phyloP scores from a whole-genome alignment of 2,113 vertebrate genomes.

The Anguilla japonica region DNA sequence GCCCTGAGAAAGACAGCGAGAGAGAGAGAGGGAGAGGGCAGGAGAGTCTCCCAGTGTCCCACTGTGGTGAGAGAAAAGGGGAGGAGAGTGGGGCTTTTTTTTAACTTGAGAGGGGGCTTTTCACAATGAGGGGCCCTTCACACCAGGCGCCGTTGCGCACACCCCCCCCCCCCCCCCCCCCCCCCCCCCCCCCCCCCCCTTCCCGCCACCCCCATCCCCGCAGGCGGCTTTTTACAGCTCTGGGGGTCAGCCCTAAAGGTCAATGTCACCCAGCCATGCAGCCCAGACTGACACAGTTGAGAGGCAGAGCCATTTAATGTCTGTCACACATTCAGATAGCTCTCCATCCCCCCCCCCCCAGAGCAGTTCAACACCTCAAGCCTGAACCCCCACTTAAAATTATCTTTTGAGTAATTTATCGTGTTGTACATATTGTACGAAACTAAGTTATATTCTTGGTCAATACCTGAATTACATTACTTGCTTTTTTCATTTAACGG shows the following conservation, averaged over 20 bases:
- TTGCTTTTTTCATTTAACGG: not conserved
- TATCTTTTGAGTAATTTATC: no score
- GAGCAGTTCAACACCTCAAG: not conserved
- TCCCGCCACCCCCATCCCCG: not conserved
- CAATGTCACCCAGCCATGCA: slow-evolving; percentile 14
- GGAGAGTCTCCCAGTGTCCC: not conserved
- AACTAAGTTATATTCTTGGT: not conserved
- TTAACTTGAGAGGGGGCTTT: slow-evolving; percentile 9
- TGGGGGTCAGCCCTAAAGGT: slow-evolving; percentile 15
- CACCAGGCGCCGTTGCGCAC: not conserved
- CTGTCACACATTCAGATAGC: not conserved
- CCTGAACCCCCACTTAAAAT: not conserved
- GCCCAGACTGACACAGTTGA: not conserved
- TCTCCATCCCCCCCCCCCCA: not conserved
- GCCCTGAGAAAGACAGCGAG: slow-evolving; percentile 18
- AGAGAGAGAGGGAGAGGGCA: not conserved
- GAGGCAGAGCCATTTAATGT: not conserved
- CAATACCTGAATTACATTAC: not conserved
- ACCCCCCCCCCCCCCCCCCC: not conserved
- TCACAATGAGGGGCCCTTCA: not conserved
- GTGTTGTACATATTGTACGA: not conserved
- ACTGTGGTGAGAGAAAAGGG: slow-evolving; percentile 13
- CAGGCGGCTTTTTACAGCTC: slow-evolving; percentile 28
- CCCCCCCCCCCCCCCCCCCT: not conserved
- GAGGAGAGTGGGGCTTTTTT: slow-evolving; percentile 3